phyloP scores from a whole-genome alignment of 92 coral and sea anemone genomes.

The Isaurus tuberculatus region DNA sequence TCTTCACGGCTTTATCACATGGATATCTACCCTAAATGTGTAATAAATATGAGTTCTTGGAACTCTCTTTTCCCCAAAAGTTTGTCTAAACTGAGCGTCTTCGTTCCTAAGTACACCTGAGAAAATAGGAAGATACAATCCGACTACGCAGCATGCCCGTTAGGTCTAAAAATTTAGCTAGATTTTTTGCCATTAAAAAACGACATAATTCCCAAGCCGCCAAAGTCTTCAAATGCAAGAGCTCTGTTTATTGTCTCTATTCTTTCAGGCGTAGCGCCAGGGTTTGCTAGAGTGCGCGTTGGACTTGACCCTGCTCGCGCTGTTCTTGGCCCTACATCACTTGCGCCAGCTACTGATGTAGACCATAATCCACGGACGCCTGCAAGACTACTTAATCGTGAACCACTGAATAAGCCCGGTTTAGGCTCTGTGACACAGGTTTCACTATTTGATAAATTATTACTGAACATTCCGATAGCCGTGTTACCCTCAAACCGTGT shows the following conservation, averaged over 20 bases:
- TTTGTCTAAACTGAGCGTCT: too few species aligned
- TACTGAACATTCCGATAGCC: conserved; percentile 53
- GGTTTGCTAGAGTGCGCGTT: conserved; percentile 55
- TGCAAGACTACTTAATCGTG: conserved; percentile 80
- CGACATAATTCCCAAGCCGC: conserved; percentile 87
- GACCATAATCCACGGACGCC: conserved; percentile 89
- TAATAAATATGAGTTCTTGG: too few species aligned
- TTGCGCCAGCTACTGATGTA: conserved; percentile 51
- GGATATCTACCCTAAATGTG: too few species aligned
- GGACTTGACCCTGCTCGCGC: conserved; percentile 26
- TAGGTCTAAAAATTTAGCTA: background rate
- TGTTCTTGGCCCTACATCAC: conserved; percentile 7
- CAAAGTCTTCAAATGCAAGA: conserved; percentile 85
- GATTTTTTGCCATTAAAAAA: conserved; percentile 77
- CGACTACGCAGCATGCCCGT: background rate
- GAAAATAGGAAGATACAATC: background rate
- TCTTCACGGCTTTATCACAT: too few species aligned
- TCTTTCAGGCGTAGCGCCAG: conserved; percentile 62
- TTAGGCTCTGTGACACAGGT: conserved; percentile 48
- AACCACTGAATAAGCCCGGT: conserved; percentile 65
- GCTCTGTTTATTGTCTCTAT: conserved; percentile 83
- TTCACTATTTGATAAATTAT: conserved; percentile 12
- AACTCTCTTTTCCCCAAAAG: too few species aligned
- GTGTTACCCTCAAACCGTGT: conserved; percentile 73
- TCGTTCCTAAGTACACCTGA: background rate